These are phyloP conservation scores for Diglossa cyanea DNA, from an alignment of 2,797 vertebrate genomes.

Conservation along the genomic window DNA sequence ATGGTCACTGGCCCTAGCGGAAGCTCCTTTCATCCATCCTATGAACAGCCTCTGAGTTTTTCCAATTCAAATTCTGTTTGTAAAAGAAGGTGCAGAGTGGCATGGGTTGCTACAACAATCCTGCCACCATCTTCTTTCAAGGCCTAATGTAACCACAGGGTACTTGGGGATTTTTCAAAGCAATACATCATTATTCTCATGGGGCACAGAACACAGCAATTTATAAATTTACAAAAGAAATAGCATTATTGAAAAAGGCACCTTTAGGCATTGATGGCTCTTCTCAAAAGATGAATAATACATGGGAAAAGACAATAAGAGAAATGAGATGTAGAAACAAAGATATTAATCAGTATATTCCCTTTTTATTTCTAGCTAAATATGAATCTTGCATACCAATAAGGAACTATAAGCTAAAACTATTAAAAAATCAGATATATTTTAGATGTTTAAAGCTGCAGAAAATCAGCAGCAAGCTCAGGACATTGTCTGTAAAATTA, in stretches of 20 bases:
- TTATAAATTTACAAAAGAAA: neutral
- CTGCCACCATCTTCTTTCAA: neutral
- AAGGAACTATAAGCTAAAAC: neutral
- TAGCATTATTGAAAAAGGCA: neutral
- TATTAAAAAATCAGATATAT: neutral
- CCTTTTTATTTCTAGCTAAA: conserved; percentile 21
- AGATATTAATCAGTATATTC: neutral
- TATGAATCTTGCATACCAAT: neutral
- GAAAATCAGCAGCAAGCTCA: conserved; percentile 18
- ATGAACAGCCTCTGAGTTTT: neutral
- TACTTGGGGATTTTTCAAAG: neutral
- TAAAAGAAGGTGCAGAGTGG: neutral
- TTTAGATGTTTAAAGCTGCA: neutral
- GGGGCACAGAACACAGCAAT: neutral
- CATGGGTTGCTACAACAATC: neutral
- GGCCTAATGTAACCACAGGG: neutral
- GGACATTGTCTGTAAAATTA: conserved; percentile 3
- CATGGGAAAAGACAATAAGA: neutral
- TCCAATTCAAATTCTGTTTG: neutral
- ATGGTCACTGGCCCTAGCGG: neutral
- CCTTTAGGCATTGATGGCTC: neutral
- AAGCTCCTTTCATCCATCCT: neutral
- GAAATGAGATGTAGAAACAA: neutral
- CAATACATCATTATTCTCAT: neutral
- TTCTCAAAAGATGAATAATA: neutral